Percentiles rank a stretch among this genome's conserved stretches.
Evolutionary conservation across 1,140 invertebrate genomes (phyloP).

Genomic region (Adoxophyes honmai): DNA sequence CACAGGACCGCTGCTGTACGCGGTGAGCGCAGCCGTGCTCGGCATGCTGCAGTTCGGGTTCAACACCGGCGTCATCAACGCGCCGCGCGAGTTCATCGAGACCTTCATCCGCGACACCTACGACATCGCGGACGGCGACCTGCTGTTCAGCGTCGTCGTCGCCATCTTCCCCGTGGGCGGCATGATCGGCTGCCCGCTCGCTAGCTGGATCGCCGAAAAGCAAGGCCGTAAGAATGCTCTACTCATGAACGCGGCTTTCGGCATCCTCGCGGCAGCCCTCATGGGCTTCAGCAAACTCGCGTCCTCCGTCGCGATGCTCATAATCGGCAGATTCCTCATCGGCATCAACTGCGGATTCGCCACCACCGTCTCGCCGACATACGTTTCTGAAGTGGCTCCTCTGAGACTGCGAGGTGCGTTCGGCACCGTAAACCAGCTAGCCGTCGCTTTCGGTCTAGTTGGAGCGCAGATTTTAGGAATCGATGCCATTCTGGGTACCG

Average conservation of each 20-base stretch:
- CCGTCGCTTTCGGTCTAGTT: constrained; percentile 91
- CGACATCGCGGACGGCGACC: constrained; percentile 79
- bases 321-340: constrained; percentile 71
- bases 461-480: constrained; percentile 92
- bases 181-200: constrained; percentile 95
- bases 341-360: constrained; percentile 83
- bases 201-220: constrained; percentile 87
- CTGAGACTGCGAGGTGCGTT: constrained; percentile 90
- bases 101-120: constrained; percentile 95
- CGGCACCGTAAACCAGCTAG: constrained; percentile 93
- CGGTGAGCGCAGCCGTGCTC: constrained; percentile 95
- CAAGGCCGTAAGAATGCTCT: constrained; percentile 64
- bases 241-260: constrained; percentile 57
- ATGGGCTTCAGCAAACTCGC: constrained; percentile 70
- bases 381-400: constrained; percentile 95
- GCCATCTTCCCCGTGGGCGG: constrained; percentile 97
- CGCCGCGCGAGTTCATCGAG: constrained; percentile 95
- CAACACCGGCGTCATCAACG: constrained; percentile 99
- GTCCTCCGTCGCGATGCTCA: constrained; percentile 65
- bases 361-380: constrained; percentile 93
- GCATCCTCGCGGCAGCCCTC: constrained; percentile 55
- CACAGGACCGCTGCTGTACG: constrained; percentile 93
- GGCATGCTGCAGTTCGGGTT: constrained; percentile 99
- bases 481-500: constrained; percentile 89
- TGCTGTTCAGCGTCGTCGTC: constrained; percentile 92